Evolutionary conservation across 2,797 vertebrate genomes (phyloP).

Genomic region (Sylvilagus floridanus): DNA sequence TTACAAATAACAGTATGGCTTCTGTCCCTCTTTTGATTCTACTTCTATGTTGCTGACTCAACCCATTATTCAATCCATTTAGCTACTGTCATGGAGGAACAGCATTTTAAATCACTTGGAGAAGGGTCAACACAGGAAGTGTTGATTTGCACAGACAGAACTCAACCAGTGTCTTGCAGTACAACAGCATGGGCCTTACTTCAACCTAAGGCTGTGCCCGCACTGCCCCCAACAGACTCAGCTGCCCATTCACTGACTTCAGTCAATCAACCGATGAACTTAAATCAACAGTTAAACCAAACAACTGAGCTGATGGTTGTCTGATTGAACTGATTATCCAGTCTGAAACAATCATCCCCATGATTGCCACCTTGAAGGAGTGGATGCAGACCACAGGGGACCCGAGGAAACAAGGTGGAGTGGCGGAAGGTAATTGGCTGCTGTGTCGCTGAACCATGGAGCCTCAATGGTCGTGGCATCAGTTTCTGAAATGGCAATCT

Average conservation of each 20-base stretch:
- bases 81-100: background rate
- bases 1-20: background rate
- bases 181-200: background rate
- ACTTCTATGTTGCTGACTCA: background rate
- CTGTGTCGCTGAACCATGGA: background rate
- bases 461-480: background rate
- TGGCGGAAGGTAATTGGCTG: background rate
- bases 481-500: background rate
- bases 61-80: background rate
- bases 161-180: background rate
- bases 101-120: background rate
- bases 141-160: background rate
- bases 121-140: background rate
- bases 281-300: background rate
- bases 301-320: background rate
- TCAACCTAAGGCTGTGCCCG: background rate
- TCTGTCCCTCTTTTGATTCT: background rate
- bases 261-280: background rate
- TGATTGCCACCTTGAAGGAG: accelerated
- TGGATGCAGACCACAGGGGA: background rate
- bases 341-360: background rate
- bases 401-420: background rate
- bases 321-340: background rate
- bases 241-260: background rate
- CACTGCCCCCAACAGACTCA: background rate